A percentile compares a stretch with the other conserved stretches of the same genome.
Conservation (phyloP, 2,888 invertebrate genomes). For the Nematopogon swammerdamellus region DNA sequence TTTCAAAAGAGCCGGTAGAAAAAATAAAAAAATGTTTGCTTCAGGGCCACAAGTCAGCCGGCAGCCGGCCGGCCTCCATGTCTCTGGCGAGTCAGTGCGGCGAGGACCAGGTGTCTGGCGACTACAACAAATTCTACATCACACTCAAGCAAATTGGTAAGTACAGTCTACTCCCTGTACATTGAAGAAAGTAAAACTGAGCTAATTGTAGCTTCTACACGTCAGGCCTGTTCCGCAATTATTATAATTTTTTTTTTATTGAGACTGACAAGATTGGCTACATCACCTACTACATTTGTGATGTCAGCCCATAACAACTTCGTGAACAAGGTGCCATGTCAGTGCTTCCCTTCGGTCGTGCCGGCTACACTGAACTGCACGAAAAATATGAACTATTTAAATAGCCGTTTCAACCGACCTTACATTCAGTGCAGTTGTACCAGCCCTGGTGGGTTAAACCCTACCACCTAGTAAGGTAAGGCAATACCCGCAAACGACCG, state of each 20-base stretch:
- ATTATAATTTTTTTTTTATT: not conserved
- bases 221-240: not conserved
- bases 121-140: conserved; percentile 55
- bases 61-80: conserved; percentile 54
- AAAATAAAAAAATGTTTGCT: not conserved
- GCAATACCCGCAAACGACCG: not conserved
- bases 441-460: no score
- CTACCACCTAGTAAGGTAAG: no score
- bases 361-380: no score
- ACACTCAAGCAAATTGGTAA: conserved; percentile 65
- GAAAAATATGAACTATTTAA: no score
- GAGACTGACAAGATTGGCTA: no score
- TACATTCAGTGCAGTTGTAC: no score
- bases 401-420: no score
- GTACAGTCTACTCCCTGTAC: conserved; percentile 6
- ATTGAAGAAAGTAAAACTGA: not conserved
- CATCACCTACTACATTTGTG: no score
- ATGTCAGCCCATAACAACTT: no score
- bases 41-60: conserved; percentile 43
- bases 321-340: no score
- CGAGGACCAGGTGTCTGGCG: conserved; percentile 53
- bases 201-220: not conserved
- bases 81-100: conserved; percentile 53
- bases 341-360: no score
- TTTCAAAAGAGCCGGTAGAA: no score